Percentiles rank a stretch among this genome's conserved stretches.
These are phyloP conservation scores for Ochlodes sylvanus DNA, from an alignment of 2,888 invertebrate genomes.

Conservation along the genomic window DNA sequence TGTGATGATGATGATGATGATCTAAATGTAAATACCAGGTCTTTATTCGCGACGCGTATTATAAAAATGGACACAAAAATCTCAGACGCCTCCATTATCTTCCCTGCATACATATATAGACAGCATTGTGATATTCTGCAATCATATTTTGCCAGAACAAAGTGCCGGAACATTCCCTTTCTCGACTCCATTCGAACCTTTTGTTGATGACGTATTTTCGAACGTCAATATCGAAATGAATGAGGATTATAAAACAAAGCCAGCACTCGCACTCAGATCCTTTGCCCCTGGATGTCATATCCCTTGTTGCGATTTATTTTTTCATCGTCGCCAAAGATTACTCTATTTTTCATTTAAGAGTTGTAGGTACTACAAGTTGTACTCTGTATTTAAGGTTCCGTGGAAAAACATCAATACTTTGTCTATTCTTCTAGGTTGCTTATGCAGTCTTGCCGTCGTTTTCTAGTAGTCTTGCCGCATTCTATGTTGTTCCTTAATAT, in stretches of 20 bases:
- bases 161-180: slow-evolving; percentile 18
- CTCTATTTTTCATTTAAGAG: too few species aligned
- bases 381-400: too few species aligned
- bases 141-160: slow-evolving; percentile 33
- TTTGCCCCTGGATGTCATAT: too few species aligned
- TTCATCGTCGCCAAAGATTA: too few species aligned
- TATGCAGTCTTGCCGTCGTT: too few species aligned
- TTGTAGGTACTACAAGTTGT: too few species aligned
- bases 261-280: neutral
- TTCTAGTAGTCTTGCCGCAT: too few species aligned
- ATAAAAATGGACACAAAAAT: slow-evolving; percentile 12
- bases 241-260: slow-evolving; percentile 10
- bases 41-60: neutral
- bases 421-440: too few species aligned
- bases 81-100: slow-evolving; percentile 26
- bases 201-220: slow-evolving; percentile 25
- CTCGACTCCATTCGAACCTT: slow-evolving; percentile 22
- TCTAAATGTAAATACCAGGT: neutral
- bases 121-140: slow-evolving; percentile 27
- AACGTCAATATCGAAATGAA: slow-evolving; percentile 14
- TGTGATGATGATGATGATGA: too few species aligned
- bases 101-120: slow-evolving; percentile 26
- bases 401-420: too few species aligned
- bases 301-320: neutral
- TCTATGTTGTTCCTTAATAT: too few species aligned